Conservation (phyloP, 2,797 vertebrate genomes). For the Melanotaenia nigrans region DNA sequence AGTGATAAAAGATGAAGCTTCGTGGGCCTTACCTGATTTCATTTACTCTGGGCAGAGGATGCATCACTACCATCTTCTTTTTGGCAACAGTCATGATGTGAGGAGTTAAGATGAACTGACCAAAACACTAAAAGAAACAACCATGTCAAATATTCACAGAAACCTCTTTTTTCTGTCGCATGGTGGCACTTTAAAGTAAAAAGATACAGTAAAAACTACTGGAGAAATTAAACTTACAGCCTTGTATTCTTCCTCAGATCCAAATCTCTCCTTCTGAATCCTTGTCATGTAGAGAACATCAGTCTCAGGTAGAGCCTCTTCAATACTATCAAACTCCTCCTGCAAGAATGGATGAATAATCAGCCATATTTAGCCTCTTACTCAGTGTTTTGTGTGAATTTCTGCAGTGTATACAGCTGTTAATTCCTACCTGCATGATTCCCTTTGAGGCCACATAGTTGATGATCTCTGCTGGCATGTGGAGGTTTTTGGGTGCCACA, state of each 20-base stretch:
- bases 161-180: background rate
- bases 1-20: background rate
- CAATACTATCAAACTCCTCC: constrained; percentile 95
- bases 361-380: background rate
- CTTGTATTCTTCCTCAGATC: constrained; percentile 87
- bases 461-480: constrained; percentile 90
- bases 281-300: constrained; percentile 98
- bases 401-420: background rate
- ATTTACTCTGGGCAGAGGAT: constrained; percentile 94
- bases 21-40: constrained; percentile 89
- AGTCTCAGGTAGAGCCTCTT: constrained; percentile 93
- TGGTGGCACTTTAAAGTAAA: background rate
- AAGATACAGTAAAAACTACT: background rate
- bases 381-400: too few relatives aligned
- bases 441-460: constrained; percentile 91
- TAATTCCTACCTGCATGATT: constrained; percentile 89
- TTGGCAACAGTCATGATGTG: constrained; percentile 98
- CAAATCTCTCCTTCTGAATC: constrained; percentile 96
- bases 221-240: constrained; percentile 82
- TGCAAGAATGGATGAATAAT: constrained; percentile 52
- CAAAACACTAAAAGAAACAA: constrained; percentile 87
- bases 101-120: constrained; percentile 95
- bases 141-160: background rate
- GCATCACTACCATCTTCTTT: constrained; percentile 99
- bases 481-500: constrained; percentile 90